phyloP scores from a whole-genome alignment of 2,888 invertebrate genomes.

The Chalcis sispes region DNA sequence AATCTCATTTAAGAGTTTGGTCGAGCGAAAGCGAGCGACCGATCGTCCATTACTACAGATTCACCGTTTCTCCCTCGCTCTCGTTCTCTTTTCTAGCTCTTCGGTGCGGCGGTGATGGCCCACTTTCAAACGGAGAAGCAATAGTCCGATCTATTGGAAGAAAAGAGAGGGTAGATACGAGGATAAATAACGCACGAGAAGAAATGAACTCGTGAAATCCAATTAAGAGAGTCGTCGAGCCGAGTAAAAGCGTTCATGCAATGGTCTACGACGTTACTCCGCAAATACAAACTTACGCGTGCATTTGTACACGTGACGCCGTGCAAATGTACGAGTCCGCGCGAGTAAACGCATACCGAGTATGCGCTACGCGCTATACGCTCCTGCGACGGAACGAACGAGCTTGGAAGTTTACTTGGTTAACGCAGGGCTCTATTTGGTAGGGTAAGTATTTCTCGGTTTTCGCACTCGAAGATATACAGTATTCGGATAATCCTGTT shows the following conservation, averaged over 20 bases:
- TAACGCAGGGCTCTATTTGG: too few relatives aligned
- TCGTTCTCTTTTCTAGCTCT: background rate
- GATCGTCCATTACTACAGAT: slow-evolving; percentile 8
- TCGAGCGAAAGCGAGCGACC: slow-evolving; percentile 14
- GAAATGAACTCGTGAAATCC: slow-evolving; percentile 52
- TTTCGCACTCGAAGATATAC: too few relatives aligned
- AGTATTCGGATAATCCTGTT: too few relatives aligned
- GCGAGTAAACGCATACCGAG: background rate
- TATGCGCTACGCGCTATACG: background rate
- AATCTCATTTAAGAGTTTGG: slow-evolving; percentile 46
- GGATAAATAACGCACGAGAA: background rate
- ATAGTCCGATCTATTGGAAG: background rate
- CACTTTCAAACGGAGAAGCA: slow-evolving; percentile 13
- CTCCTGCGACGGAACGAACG: background rate
- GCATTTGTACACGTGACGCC: background rate
- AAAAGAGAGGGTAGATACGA: background rate
- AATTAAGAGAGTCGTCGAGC: slow-evolving; percentile 43
- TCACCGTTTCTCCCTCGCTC: background rate
- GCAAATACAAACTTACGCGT: background rate
- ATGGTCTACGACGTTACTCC: background rate
- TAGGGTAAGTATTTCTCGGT: too few relatives aligned
- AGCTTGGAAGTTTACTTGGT: too few relatives aligned
- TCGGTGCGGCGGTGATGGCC: slow-evolving; percentile 22
- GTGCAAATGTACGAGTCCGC: background rate
- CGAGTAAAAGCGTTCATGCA: slow-evolving; percentile 17